Evolutionary conservation across 2,113 vertebrate genomes (phyloP).

Genomic region (Stercorarius parasiticus): DNA sequence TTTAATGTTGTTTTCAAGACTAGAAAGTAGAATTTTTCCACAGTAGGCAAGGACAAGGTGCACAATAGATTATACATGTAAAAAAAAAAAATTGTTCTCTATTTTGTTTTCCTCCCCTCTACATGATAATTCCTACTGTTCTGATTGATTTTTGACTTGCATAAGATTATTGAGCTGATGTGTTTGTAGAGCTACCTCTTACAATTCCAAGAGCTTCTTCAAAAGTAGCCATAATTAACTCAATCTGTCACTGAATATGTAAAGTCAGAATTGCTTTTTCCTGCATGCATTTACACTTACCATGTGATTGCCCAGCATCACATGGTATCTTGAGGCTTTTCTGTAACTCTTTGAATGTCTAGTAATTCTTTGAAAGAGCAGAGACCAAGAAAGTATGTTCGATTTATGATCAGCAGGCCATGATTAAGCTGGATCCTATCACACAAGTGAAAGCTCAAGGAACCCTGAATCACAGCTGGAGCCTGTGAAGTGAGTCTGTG

Average conservation of each 20-base stretch:
- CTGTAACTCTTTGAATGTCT: not conserved
- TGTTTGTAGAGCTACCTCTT: not conserved
- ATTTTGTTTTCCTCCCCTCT: not conserved
- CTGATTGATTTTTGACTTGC: not conserved
- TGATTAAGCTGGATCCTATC: not conserved
- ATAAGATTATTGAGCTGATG: not conserved
- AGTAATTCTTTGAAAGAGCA: not conserved
- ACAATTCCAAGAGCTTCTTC: not conserved
- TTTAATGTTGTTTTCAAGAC: not conserved
- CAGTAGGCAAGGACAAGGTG: not conserved
- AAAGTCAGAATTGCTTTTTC: not conserved
- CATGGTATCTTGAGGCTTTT: not conserved
- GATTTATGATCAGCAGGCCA: not conserved
- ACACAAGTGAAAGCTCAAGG: not conserved
- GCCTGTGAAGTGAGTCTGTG: not conserved
- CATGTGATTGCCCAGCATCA: not conserved
- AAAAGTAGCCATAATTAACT: not conserved
- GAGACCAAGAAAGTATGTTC: not conserved
- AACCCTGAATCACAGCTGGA: not conserved
- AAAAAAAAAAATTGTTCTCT: not conserved
- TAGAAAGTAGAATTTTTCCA: not conserved
- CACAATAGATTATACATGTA: not conserved
- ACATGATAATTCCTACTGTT: not conserved
- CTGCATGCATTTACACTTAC: not conserved
- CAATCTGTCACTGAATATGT: not conserved